phyloP scores from a whole-genome alignment of 2,113 vertebrate species.

The Tamias sibiricus region DNA sequence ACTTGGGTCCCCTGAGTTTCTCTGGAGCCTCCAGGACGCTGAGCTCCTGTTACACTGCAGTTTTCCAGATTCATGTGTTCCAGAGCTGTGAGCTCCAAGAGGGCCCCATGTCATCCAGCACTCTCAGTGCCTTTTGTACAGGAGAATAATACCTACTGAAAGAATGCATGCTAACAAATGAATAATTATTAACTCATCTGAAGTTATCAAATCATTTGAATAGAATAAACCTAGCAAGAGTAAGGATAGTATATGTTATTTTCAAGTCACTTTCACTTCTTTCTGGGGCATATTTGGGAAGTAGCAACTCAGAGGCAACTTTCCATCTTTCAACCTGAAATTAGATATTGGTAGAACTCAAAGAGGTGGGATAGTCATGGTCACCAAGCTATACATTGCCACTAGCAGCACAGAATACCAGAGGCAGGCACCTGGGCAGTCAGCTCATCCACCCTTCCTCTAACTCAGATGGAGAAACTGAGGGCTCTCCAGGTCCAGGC shows the following conservation, averaged over 20 bases:
- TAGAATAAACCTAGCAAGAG: background rate
- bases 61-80: background rate
- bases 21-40: background rate
- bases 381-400: background rate
- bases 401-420: background rate
- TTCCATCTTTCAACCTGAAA: background rate
- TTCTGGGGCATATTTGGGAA: background rate
- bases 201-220: background rate
- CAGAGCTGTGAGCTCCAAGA: background rate
- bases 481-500: background rate
- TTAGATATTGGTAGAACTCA: background rate
- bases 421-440: background rate
- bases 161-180: background rate
- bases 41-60: background rate
- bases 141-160: background rate
- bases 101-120: background rate
- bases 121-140: background rate
- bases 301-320: background rate
- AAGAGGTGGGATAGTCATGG: background rate
- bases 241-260: background rate
- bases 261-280: constrained; percentile 36
- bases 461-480: background rate
- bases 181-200: background rate
- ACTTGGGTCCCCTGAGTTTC: background rate
- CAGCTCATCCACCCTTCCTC: background rate